Evolutionary conservation across 1,140 invertebrate genomes (phyloP).

Genomic region (Drosophila rufa): DNA sequence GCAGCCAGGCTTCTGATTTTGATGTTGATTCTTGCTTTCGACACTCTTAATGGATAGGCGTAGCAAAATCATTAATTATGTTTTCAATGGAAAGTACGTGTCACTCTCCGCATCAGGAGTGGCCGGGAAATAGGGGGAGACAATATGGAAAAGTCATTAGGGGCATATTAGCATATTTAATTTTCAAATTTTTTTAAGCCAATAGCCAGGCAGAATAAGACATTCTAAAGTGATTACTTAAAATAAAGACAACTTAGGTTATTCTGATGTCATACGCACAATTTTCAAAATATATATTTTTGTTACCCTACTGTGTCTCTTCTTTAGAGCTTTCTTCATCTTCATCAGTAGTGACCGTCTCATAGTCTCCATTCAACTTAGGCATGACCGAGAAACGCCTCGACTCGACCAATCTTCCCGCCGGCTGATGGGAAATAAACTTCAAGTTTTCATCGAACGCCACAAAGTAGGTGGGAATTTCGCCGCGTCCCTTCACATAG

Average conservation of each 20-base stretch:
- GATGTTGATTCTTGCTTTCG: constrained; percentile 57
- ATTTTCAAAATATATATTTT: no score
- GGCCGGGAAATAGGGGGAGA: background rate
- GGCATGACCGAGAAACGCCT: background rate
- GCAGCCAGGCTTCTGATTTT: constrained; percentile 42
- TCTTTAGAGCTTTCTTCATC: no score
- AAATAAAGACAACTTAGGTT: no score
- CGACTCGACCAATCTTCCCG: background rate
- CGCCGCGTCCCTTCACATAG: constrained; percentile 21
- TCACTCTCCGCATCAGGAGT: constrained; percentile 41
- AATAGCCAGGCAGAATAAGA: no score
- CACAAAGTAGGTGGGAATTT: constrained; percentile 35
- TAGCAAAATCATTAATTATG: constrained; percentile 79
- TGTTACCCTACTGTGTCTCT: no score
- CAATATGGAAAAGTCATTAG: constrained; percentile 9
- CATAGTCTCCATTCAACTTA: no score
- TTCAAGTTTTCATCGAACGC: background rate
- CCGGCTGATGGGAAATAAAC: background rate
- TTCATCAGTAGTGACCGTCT: no score
- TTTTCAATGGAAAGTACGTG: constrained; percentile 66
- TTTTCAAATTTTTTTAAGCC: background rate
- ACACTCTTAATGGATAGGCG: constrained; percentile 78
- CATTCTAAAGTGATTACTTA: no score
- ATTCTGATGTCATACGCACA: no score
- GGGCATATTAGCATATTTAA: constrained; percentile 3